Percentiles rank a stretch among this genome's conserved stretches.
phyloP scores from a whole-genome alignment of 2,797 vertebrate genomes.

The Leontopithecus rosalia region DNA sequence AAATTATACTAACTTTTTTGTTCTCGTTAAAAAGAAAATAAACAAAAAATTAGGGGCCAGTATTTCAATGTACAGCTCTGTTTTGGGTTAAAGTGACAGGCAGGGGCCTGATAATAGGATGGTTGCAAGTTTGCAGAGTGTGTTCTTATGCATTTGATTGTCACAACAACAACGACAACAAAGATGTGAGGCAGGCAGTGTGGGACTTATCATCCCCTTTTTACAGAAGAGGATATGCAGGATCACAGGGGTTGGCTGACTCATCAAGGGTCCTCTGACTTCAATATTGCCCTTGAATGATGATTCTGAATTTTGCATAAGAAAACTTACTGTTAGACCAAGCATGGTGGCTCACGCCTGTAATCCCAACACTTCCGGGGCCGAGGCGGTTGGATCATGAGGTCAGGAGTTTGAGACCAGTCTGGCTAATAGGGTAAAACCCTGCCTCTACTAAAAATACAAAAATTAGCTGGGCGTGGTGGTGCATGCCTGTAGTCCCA shows the following conservation, averaged over 20 bases:
- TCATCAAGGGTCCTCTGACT: neutral
- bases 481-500: too few species aligned
- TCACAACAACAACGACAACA: neutral
- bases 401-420: too few species aligned
- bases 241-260: neutral
- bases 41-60: neutral
- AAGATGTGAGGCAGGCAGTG: neutral
- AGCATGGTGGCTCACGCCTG: too few species aligned
- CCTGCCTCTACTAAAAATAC: too few species aligned
- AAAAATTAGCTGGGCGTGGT: too few species aligned
- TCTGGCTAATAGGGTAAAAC: too few species aligned
- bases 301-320: constrained; percentile 10
- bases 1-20: constrained; percentile 22
- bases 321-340: neutral
- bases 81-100: neutral
- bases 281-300: neutral
- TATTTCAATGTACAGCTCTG: neutral
- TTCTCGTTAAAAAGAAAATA: neutral
- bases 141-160: neutral
- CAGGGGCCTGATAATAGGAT: rapidly evolving
- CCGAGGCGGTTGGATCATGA: too few species aligned
- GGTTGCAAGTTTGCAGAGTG: neutral
- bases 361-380: too few species aligned
- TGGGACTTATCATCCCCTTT: neutral
- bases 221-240: neutral